A percentile compares a stretch with the other conserved stretches of the same genome.
phyloP scores from a whole-genome alignment of 2,797 vertebrate genomes.

The Cyprinodon diabolis region DNA sequence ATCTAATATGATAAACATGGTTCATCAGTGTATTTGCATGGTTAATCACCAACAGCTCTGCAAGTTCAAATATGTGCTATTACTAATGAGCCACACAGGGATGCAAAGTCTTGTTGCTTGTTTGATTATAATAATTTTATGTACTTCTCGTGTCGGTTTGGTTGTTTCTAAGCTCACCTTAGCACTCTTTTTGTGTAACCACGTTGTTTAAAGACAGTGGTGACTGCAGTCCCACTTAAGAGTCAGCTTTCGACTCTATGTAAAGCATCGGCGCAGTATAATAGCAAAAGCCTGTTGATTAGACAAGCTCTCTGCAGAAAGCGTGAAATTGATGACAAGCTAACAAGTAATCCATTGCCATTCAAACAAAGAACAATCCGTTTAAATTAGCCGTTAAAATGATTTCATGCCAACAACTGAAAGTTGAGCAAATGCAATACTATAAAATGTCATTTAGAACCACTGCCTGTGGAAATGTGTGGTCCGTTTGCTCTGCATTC shows the following conservation, averaged over 20 bases:
- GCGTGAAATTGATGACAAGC: constrained; percentile 65
- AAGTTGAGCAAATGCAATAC: constrained; percentile 9
- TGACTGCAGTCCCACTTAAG: constrained; percentile 12
- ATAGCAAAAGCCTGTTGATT: constrained; percentile 36
- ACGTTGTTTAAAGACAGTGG: constrained; percentile 29
- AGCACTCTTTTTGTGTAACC: constrained; percentile 3
- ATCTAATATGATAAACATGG: constrained; percentile 6
- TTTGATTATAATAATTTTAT: constrained; percentile 1
- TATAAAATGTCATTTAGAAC: constrained; percentile 19
- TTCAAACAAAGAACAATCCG: constrained; percentile 17
- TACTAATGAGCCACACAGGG: not conserved
- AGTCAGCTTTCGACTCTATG: constrained; percentile 38
- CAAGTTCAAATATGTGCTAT: constrained; percentile 8
- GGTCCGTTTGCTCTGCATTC: constrained; percentile 4
- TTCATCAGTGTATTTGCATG: not conserved
- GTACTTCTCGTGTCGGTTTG: not conserved
- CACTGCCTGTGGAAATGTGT: constrained; percentile 6
- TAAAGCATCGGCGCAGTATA: constrained; percentile 29
- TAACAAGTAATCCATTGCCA: constrained; percentile 49
- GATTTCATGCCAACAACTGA: constrained; percentile 20
- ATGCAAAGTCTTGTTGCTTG: not conserved
- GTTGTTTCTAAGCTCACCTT: constrained; percentile 13
- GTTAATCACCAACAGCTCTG: constrained; percentile 5
- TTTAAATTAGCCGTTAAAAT: constrained; percentile 39
- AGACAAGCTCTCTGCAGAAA: constrained; percentile 52